Base-by-base conservation (phyloP, 2,797 vertebrate species). In the Mus spretus region DNA sequence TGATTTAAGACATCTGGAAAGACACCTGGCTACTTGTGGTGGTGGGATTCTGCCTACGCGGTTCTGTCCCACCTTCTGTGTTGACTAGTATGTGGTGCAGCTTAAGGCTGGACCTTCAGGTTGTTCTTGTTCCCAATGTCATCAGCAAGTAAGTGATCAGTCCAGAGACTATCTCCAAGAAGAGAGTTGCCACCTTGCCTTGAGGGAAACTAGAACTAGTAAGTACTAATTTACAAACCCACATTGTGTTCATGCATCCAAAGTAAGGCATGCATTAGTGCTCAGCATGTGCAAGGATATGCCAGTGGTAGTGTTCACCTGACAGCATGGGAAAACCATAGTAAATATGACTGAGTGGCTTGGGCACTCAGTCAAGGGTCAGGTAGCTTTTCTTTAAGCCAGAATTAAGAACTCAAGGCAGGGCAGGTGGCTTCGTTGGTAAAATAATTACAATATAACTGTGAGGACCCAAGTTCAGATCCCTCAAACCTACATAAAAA, bases 351-450 rank as follows among this genome's bases (percentile, higher is more conserved):
- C 85, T 34, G 37, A n/a, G 17, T 72, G 72, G 4, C 11, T 28
- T 34, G n/a, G 9, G 10, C 24, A 63, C 70, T 50, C 44, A 31
- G 20, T 14, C 3, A 20, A 70, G 6, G 78, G 53, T 4, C 67
- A 70, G 34, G 19, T 34, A 34, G 44, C 40, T 74, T 91, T 2
- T 17, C 44, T 94, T 85, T 85, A 85, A 78, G n/a, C 17, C 79
- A 91, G 65, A 96, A n/a, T 91, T 96, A 98, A 93, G 57, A 97
- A 84, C 67, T 81, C 57, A 26, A 61, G 31, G 44, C 40, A 50
- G 44, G 40, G 28, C 4, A 65, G 88, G 63, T 89, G 13, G 4
- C 74, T 89, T 3, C 1, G 28, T 63, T 61, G 55, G 55, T 63
- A n/a, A 61, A 78, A 7, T 47, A 26, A 31, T 78, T n/a, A 31